Evolutionary conservation across 2,888 invertebrate species (phyloP).

Genomic region (Crossocerus cetratus): DNA sequence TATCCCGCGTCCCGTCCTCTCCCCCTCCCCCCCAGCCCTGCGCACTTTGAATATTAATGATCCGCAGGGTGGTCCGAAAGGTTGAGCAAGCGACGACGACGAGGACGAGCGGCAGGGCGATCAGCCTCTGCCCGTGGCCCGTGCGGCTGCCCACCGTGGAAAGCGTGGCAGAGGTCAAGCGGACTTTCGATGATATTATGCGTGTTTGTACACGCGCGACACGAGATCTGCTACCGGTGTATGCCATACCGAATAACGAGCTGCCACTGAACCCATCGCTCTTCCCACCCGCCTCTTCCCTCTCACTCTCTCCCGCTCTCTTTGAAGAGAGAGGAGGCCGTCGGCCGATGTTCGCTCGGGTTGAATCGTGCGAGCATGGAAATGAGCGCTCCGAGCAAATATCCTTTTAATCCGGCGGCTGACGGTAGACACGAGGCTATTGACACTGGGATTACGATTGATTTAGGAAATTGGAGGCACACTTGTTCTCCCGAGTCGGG

Average conservation of each 20-base stretch:
- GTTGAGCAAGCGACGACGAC: slow-evolving; percentile 10
- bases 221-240: neutral
- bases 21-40: neutral
- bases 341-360: no score
- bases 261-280: slow-evolving; percentile 8
- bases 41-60: slow-evolving; percentile 67
- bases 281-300: neutral
- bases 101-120: neutral
- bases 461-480: neutral
- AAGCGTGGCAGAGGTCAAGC: slow-evolving; percentile 3
- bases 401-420: no score
- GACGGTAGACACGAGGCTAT: no score
- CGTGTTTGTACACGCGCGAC: slow-evolving; percentile 13
- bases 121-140: no score
- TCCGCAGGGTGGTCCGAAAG: slow-evolving; percentile 68
- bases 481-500: neutral
- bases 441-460: no score
- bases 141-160: neutral
- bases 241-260: neutral
- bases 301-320: neutral
- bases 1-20: slow-evolving; percentile 18
- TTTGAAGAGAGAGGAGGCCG: no score
- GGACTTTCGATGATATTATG: slow-evolving; percentile 2
- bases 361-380: no score
- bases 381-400: no score